phyloP scores from a whole-genome alignment of 2,113 vertebrate genomes.

The Halichoerus grypus region DNA sequence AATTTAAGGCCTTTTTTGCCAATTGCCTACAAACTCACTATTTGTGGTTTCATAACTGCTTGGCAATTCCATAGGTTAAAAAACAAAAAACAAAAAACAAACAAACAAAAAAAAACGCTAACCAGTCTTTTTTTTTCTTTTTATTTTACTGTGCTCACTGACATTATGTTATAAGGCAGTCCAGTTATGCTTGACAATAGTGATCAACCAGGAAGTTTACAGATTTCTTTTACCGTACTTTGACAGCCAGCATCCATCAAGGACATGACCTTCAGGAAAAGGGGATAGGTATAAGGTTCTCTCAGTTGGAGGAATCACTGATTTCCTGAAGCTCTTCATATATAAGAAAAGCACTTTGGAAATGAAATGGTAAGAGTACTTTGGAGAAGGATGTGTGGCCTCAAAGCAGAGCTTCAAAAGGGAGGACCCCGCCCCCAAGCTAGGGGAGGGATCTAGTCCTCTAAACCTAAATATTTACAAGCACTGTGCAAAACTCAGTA shows the following conservation, averaged over 20 bases:
- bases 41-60: conserved; percentile 21
- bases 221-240: conserved; percentile 9
- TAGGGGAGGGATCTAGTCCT: background rate
- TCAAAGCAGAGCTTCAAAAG: background rate
- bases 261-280: background rate
- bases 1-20: background rate
- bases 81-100: background rate
- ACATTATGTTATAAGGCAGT: background rate
- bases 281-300: background rate
- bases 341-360: background rate
- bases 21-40: background rate
- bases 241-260: background rate
- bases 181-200: conserved; percentile 13
- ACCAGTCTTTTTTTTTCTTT: background rate
- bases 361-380: background rate
- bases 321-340: conserved; percentile 10
- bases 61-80: background rate
- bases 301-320: background rate
- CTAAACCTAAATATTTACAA: background rate
- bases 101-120: background rate
- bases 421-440: background rate
- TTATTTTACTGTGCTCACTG: background rate
- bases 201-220: background rate
- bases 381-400: background rate
- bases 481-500: background rate